Percentiles rank a stretch among this genome's conserved stretches.
Evolutionary conservation across 2,888 invertebrate genomes (phyloP).

Genomic region (Eupithecia vulgata): DNA sequence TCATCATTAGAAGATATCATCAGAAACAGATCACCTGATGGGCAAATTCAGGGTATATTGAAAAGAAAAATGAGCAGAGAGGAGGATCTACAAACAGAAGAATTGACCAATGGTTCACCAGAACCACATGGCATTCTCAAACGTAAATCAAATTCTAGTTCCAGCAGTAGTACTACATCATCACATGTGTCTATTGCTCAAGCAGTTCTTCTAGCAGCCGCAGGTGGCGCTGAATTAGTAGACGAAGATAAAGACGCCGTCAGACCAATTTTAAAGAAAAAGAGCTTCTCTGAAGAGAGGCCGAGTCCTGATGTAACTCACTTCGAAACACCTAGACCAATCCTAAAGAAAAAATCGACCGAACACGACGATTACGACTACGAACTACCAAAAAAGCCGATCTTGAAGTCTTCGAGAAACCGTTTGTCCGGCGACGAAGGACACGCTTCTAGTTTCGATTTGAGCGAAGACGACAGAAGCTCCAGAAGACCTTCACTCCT

Average conservation of each 20-base stretch:
- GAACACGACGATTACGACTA: slow-evolving; percentile 90
- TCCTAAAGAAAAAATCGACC: slow-evolving; percentile 93
- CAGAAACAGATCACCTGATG: slow-evolving; percentile 86
- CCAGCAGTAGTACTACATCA: slow-evolving; percentile 85
- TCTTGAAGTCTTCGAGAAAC: slow-evolving; percentile 89
- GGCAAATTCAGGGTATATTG: slow-evolving; percentile 86
- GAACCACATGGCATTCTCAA: slow-evolving; percentile 92
- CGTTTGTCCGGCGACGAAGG: slow-evolving; percentile 85
- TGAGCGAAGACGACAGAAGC: slow-evolving; percentile 82
- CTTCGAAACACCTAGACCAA: slow-evolving; percentile 87
- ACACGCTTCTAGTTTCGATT: slow-evolving; percentile 81
- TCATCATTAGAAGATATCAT: slow-evolving; percentile 88
- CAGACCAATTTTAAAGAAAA: slow-evolving; percentile 92
- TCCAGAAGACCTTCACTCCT: slow-evolving; percentile 84
- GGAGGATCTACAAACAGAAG: slow-evolving; percentile 86
- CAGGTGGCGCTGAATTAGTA: slow-evolving; percentile 83
- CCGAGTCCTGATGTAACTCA: slow-evolving; percentile 78
- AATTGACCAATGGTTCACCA: slow-evolving; percentile 85
- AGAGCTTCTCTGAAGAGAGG: slow-evolving; percentile 89
- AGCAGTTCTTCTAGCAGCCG: slow-evolving; percentile 86
- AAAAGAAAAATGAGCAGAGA: slow-evolving; percentile 88
- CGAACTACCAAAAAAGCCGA: slow-evolving; percentile 89
- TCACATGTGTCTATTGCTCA: slow-evolving; percentile 88
- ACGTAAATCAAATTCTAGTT: slow-evolving; percentile 89
- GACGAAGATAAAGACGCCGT: slow-evolving; percentile 85